Evolutionary conservation across 2,888 invertebrate species (phyloP), one percentile per base, ranked within the genome.

Genomic region (Scotopteryx bipunctaria): DNA sequence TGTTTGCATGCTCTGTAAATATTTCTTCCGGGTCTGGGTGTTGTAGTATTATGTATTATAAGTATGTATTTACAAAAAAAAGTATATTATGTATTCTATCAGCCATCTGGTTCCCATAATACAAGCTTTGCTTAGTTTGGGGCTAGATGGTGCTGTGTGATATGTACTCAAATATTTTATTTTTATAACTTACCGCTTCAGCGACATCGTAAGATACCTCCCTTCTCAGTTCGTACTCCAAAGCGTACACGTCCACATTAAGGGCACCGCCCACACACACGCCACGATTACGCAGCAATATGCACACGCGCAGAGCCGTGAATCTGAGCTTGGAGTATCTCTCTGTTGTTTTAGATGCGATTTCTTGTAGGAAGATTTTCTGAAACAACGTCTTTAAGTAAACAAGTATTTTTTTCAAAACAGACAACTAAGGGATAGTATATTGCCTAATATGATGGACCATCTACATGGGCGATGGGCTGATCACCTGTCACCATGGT

Each of bases 141-240:
- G n/a, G n/a, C n/a, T n/a, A n/a, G n/a, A n/a, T n/a, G n/a, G n/a
- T n/a, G n/a, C n/a, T n/a, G n/a, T n/a, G n/a, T n/a, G n/a, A n/a
- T n/a, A n/a, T n/a, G n/a, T n/a, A n/a, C n/a, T n/a, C 2, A 37
- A 29, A 15, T 1, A 35, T 11, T n/a, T 8, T 19, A 27, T 17
- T 9, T 11, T 9, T 27, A 14, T 11, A 36, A 17, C 52, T 46
- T 2, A 62, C 60, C 36, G 49, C 60, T 6, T 58, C 56, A 2
- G 56, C 54, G 1, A 49, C 43, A 0, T 55, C 35, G 2, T 47
- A 43, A 0, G 44, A 8, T 8, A 51, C 35, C 8, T 46, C 37
- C 4, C 15, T 17, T 13, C 61, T 23, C 6, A 62, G 49, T n/a
- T 35, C 42, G 6, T 36, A 46, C 31, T 45, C 51, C 5, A 36